These are phyloP conservation scores for Caenorhabditis briggsae DNA, from an alignment of 1,140 invertebrate genomes.

Conservation along the genomic window DNA sequence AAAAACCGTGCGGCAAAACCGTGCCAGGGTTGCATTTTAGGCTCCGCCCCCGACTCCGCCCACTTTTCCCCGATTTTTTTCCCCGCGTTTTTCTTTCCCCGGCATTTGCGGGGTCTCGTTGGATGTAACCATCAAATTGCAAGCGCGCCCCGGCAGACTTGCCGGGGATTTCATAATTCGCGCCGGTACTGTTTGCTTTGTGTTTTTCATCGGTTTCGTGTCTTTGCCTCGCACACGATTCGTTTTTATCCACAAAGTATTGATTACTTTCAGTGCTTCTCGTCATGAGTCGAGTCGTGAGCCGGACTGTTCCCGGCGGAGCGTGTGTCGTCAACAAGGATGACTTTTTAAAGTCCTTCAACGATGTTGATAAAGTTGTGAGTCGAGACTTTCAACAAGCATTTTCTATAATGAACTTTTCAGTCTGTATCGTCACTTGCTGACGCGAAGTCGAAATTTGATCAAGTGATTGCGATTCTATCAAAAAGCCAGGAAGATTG, in stretches of 20 bases:
- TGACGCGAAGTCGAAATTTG: neutral
- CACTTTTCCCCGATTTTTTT: too few relatives aligned
- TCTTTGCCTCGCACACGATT: neutral
- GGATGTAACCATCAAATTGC: neutral
- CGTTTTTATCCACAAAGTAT: neutral
- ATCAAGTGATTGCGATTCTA: neutral
- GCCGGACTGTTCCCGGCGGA: constrained; percentile 4
- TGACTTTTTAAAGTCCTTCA: constrained; percentile 23
- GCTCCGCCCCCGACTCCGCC: too few relatives aligned
- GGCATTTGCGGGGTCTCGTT: too few relatives aligned
- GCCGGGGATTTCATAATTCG: constrained; percentile 28
- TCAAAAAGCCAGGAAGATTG: constrained; percentile 32
- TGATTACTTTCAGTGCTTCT: neutral
- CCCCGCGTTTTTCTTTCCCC: too few relatives aligned
- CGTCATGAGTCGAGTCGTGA: constrained; percentile 14
- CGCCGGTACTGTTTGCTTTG: constrained; percentile 1
- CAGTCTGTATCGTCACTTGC: neutral
- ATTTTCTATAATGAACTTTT: neutral
- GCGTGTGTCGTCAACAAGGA: constrained; percentile 9
- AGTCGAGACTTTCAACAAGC: neutral
- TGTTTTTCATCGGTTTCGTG: neutral
- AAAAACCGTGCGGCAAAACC: too few relatives aligned
- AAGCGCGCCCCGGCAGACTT: neutral
- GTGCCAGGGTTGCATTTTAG: too few relatives aligned
- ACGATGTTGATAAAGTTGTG: neutral